Percentiles rank a stretch among this genome's conserved stretches.
Conservation (phyloP, 2,797 vertebrate species). For the Arnoldichthys spilopterus region DNA sequence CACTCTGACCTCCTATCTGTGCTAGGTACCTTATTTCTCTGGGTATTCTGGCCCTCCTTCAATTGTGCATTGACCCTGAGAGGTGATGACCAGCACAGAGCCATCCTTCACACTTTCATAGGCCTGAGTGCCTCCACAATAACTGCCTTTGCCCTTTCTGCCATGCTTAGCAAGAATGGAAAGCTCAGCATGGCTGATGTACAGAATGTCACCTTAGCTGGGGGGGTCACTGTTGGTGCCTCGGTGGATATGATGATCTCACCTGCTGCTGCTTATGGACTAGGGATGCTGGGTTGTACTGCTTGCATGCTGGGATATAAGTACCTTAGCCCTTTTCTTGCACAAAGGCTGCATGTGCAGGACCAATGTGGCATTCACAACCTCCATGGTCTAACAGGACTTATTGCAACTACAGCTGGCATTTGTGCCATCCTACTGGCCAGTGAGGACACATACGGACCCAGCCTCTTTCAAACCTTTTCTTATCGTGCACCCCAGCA, state of each 20-base stretch:
- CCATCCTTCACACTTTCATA: slow-evolving; percentile 86
- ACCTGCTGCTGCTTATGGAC: slow-evolving; percentile 73
- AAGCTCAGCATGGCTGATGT: slow-evolving; percentile 82
- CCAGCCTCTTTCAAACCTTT: slow-evolving; percentile 73
- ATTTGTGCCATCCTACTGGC: slow-evolving; percentile 73
- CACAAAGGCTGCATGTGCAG: slow-evolving; percentile 68
- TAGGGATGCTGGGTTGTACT: slow-evolving; percentile 79
- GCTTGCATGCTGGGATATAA: slow-evolving; percentile 84
- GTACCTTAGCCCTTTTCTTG: slow-evolving; percentile 81
- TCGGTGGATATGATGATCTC: slow-evolving; percentile 84
- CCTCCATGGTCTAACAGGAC: slow-evolving; percentile 83
- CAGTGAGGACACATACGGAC: slow-evolving; percentile 67
- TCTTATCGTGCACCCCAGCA: slow-evolving; percentile 66
- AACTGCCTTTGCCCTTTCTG: slow-evolving; percentile 81
- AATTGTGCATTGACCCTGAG: slow-evolving; percentile 79
- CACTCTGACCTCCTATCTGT: slow-evolving; percentile 81
- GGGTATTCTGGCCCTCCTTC: slow-evolving; percentile 92
- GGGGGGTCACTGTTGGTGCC: slow-evolving; percentile 81
- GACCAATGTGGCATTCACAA: slow-evolving; percentile 90
- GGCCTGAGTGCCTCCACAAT: slow-evolving; percentile 80
- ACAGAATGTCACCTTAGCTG: slow-evolving; percentile 86
- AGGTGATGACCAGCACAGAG: slow-evolving; percentile 81
- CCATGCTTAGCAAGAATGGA: slow-evolving; percentile 77
- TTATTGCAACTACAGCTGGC: slow-evolving; percentile 79
- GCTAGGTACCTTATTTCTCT: slow-evolving; percentile 84